These are phyloP conservation scores for Hydropsyche betteni DNA, from an alignment of 2,888 invertebrate species.

Conservation along the genomic window DNA sequence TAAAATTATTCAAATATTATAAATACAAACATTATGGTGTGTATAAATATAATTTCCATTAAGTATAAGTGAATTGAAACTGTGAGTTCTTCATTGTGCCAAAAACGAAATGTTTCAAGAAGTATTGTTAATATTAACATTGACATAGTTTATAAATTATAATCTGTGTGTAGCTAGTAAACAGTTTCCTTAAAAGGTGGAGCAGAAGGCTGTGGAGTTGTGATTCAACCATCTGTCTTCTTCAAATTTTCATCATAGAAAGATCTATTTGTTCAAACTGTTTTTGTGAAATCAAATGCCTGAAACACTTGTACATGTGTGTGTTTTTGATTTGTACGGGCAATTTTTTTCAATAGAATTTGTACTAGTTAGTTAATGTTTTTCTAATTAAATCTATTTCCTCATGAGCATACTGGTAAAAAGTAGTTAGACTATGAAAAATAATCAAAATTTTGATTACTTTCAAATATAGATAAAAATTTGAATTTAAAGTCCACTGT, in stretches of 20 bases:
- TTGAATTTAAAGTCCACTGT: too few relatives aligned
- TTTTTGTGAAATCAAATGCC: background rate
- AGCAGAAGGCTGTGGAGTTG: conserved; percentile 38
- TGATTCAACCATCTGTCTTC: conserved; percentile 14
- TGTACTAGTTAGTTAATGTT: too few relatives aligned
- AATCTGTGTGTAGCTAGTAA: conserved; percentile 13
- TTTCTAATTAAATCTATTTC: too few relatives aligned
- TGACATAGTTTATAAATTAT: conserved; percentile 4
- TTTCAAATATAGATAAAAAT: too few relatives aligned
- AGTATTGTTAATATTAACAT: conserved; percentile 34
- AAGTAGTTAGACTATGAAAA: too few relatives aligned
- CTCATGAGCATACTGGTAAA: too few relatives aligned
- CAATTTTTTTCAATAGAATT: too few relatives aligned
- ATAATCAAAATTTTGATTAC: too few relatives aligned
- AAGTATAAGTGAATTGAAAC: conserved; percentile 24
- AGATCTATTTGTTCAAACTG: background rate
- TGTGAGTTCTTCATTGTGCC: conserved; percentile 50
- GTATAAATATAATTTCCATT: background rate
- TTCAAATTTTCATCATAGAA: conserved; percentile 8
- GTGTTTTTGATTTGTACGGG: too few relatives aligned
- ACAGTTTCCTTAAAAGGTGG: conserved; percentile 35
- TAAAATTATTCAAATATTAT: background rate
- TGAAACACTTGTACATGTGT: too few relatives aligned
- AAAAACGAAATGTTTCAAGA: conserved; percentile 37
- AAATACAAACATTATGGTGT: background rate